A percentile compares a stretch with the other conserved stretches of the same genome.
phyloP scores from a whole-genome alignment of 2,797 vertebrate genomes.

The Presbytis comata region DNA sequence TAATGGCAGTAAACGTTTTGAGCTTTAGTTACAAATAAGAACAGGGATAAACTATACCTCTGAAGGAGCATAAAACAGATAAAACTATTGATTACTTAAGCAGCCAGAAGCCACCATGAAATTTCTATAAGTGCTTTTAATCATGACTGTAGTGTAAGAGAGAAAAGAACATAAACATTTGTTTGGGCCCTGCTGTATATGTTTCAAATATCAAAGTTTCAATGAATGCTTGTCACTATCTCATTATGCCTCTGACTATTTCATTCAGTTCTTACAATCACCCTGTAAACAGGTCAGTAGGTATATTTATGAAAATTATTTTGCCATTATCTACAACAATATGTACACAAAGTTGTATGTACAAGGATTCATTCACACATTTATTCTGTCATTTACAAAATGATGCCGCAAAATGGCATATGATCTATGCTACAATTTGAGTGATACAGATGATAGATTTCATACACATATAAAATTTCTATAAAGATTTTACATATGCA shows the following conservation, averaged over 20 bases:
- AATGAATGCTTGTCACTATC: neutral
- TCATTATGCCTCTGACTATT: neutral
- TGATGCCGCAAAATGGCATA: neutral
- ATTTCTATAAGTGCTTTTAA: neutral
- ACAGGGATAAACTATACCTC: neutral
- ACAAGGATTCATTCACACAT: neutral
- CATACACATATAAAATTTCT: neutral
- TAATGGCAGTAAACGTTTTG: neutral
- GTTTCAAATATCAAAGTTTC: neutral
- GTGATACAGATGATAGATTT: neutral
- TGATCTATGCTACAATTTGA: neutral
- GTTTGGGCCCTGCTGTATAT: neutral
- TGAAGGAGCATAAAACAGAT: neutral
- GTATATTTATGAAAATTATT: neutral
- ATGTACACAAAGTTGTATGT: neutral
- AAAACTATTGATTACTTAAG: neutral
- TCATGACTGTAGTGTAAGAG: neutral
- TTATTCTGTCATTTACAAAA: neutral
- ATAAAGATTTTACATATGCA: neutral
- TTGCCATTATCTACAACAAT: neutral
- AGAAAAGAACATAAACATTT: neutral
- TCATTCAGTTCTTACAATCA: neutral
- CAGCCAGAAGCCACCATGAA: neutral
- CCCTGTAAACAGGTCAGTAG: neutral
- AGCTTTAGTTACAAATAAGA: neutral